Evolutionary conservation across 2,113 vertebrate species (phyloP), one percentile per base, ranked within the genome.

Genomic region (Lasiurus borealis): DNA sequence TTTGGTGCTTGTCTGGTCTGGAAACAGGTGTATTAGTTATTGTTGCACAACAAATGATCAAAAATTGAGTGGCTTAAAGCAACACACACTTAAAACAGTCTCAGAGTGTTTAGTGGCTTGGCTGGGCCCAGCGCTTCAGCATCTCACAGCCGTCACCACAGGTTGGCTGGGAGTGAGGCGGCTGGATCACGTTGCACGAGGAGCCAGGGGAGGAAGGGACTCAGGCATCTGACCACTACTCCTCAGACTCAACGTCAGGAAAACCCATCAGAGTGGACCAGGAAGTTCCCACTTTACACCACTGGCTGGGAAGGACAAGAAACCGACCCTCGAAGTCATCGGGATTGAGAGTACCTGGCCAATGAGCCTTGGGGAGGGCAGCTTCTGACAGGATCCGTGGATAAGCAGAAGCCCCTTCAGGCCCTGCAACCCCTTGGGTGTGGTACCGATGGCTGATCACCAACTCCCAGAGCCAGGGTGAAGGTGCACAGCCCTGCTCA

Each of bases 371-470:
- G 34, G 14, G 48, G 54, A 3, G 46, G 27, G 27, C 90, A 57
- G 29, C 66, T 64, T 25, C 10, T 0, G 12, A 48, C 57, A 3
- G 19, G 71, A 31, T 54, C 31, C 15, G 69, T 29, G 11, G 29
- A 4, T 3, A 25, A 48, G 34, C 12, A 5, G n/a, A 36, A 27
- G 19, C 29, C 29, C 52, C 48, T 15, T 54, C 9, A 0, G 13
- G 23, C 9, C 48, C 75, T 16, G 57, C 11, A 14, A 4, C 21
- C 40, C 71, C 6, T 0, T 2, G 40, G 31, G 29, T 23, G 31
- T 36, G 14, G 13, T 15, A 15, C 50, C 13, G 0, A 1, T 0
- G 29, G 7, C 57, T 23, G 18, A n/a, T 8, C 5, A 0, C 1
- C 18, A 40, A 1, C 71, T 5, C 3, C 4, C 5, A 34, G 13